A percentile compares a stretch with the other conserved stretches of the same genome.
These are phyloP conservation scores for Tragelaphus scriptus DNA, from an alignment of 2,113 vertebrate genomes.

Conservation along the genomic window DNA sequence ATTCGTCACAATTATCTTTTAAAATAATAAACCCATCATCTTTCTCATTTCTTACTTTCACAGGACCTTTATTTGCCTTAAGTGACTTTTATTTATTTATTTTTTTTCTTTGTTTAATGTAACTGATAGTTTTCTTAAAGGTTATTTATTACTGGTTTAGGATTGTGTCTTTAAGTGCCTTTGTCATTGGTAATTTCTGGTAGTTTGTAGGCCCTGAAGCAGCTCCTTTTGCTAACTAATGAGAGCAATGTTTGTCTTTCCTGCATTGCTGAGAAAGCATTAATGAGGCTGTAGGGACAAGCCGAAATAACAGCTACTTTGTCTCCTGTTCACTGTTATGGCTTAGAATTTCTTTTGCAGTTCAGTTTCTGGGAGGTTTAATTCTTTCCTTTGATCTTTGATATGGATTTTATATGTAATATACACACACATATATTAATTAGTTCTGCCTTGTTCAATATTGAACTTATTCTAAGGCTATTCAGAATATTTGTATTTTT, in stretches of 20 bases:
- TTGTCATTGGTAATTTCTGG: background rate
- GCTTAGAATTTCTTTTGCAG: background rate
- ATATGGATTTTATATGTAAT: background rate
- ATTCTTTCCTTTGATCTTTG: background rate
- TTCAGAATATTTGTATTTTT: background rate
- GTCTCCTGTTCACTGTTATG: background rate
- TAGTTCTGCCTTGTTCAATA: background rate
- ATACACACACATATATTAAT: background rate
- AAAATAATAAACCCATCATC: background rate
- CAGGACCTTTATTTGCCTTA: background rate
- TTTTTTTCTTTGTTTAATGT: background rate
- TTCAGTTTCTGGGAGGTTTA: background rate
- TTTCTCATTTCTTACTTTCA: background rate
- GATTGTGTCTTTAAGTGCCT: background rate
- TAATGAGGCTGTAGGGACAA: background rate
- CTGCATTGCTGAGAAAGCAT: background rate
- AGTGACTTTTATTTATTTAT: background rate
- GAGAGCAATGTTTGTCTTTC: background rate
- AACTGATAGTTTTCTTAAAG: background rate
- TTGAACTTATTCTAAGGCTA: background rate
- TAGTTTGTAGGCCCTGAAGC: background rate
- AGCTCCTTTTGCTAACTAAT: background rate
- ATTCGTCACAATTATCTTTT: background rate
- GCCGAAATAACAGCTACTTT: background rate
- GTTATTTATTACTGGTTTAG: background rate